These are phyloP conservation scores for Procambarus clarkii DNA, from an alignment of 1,140 invertebrate genomes.

Conservation along the genomic window DNA sequence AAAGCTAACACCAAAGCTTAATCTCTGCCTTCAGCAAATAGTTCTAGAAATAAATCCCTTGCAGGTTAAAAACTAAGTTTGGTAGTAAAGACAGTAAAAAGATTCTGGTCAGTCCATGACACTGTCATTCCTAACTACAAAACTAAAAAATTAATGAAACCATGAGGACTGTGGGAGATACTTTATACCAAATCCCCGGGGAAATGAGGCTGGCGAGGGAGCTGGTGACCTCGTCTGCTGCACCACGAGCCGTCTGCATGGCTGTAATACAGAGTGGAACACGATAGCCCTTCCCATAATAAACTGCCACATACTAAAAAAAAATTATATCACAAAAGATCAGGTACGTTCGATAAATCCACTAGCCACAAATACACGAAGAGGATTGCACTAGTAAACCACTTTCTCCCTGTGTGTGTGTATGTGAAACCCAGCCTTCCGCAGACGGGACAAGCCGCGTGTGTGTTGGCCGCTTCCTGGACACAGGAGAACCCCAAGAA, in stretches of 20 bases:
- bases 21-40: no score
- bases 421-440: background rate
- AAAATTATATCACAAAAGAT: background rate
- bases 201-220: background rate
- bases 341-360: background rate
- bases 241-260: background rate
- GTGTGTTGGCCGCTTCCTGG: background rate
- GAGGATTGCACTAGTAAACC: background rate
- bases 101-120: background rate
- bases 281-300: constrained; percentile 1
- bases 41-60: no score
- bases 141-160: background rate
- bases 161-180: background rate
- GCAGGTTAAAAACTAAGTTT: background rate
- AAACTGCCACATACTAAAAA: background rate
- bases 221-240: background rate
- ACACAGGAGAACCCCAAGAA: constrained; percentile 6
- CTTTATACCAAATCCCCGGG: background rate
- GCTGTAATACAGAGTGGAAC: constrained; percentile 4
- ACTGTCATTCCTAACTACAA: background rate
- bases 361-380: background rate
- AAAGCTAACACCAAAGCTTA: no score
- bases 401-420: background rate
- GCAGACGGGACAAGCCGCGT: background rate
- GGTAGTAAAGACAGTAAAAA: background rate